phyloP scores from a whole-genome alignment of 2,797 vertebrate genomes.

The Poecilia velifera region DNA sequence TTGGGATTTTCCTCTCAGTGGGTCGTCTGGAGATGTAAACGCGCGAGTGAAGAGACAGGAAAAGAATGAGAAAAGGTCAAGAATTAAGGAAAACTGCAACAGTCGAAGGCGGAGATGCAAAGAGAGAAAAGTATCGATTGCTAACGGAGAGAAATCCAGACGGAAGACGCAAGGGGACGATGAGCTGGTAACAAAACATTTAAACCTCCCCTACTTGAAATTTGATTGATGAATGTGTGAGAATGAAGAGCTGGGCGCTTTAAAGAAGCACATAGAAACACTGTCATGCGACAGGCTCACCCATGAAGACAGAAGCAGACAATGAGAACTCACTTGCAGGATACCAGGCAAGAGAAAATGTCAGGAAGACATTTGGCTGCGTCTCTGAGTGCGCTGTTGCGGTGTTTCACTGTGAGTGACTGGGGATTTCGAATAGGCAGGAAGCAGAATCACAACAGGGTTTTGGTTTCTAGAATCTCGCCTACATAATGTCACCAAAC shows the following conservation, averaged over 20 bases:
- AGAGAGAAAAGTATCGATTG: not conserved
- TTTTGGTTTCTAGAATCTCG: not conserved
- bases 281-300: conserved; percentile 53
- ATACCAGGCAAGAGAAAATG: conserved; percentile 42
- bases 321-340: conserved; percentile 73
- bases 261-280: conserved; percentile 8
- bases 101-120: not conserved
- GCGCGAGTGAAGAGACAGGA: not conserved
- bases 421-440: not conserved
- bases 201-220: conserved; percentile 41
- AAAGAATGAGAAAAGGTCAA: not conserved
- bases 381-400: conserved; percentile 7
- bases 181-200: conserved; percentile 54
- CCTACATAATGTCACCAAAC: not conserved
- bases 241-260: not conserved
- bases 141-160: conserved; percentile 5
- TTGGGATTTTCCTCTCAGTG: not conserved
- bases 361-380: conserved; percentile 50
- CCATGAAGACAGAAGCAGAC: conserved; percentile 64
- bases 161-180: conserved; percentile 33
- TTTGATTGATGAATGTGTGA: conserved; percentile 16
- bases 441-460: not conserved
- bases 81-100: not conserved
- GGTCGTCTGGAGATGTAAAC: not conserved
- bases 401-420: not conserved